Percentiles rank a stretch among this genome's conserved stretches.
Conservation (phyloP, 2,797 vertebrate species). For the Picus viridis region DNA sequence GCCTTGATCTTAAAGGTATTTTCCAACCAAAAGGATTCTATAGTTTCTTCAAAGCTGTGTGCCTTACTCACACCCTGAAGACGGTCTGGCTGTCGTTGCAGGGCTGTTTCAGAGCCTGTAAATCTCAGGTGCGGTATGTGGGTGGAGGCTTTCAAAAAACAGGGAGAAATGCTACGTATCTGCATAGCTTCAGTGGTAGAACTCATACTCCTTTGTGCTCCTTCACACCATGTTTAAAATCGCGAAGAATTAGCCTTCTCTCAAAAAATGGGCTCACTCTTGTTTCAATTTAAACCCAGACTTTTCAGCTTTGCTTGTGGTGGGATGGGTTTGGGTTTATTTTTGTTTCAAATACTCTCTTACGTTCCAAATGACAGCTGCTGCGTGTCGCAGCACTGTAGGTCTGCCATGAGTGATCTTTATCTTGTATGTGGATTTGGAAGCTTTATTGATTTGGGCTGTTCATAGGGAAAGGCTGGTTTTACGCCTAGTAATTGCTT, state of each 20-base stretch:
- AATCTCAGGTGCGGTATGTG: slow-evolving; percentile 6
- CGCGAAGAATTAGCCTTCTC: background rate
- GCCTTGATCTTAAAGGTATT: no score
- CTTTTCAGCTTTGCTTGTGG: background rate
- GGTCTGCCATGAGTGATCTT: background rate
- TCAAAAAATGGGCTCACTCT: background rate
- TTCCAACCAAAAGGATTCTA: no score
- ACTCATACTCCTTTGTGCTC: background rate
- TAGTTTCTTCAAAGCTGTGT: background rate
- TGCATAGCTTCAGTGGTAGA: background rate
- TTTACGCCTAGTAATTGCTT: background rate
- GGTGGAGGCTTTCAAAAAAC: slow-evolving; percentile 7
- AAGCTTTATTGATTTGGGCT: background rate
- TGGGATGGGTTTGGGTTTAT: background rate
- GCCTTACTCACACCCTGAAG: accelerated
- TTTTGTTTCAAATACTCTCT: background rate
- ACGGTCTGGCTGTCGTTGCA: background rate
- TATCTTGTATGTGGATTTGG: background rate
- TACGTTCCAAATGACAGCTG: background rate
- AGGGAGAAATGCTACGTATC: slow-evolving; percentile 4
- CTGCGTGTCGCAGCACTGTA: background rate
- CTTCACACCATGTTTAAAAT: background rate
- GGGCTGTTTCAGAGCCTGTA: background rate
- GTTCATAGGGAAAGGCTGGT: background rate
- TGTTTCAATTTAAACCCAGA: background rate